phyloP scores from a whole-genome alignment of 1,140 invertebrate species.

The Melipona quadrifasciata region DNA sequence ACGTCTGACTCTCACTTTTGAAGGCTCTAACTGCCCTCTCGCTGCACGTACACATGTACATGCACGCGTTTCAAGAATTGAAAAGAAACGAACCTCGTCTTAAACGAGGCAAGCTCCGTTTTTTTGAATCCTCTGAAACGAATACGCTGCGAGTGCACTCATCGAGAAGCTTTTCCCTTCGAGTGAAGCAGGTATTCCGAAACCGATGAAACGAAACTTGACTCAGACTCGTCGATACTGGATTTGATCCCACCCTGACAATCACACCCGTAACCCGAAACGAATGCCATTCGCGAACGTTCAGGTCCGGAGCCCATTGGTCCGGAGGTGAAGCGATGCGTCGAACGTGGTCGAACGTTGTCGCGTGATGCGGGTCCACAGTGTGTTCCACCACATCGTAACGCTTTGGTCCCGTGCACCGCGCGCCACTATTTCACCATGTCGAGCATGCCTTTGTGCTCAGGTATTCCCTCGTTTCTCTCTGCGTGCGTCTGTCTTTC shows the following conservation, averaged over 20 bases:
- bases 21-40: too few relatives aligned
- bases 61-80: too few relatives aligned
- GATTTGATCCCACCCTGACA: not conserved
- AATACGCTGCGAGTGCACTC: too few relatives aligned
- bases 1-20: too few relatives aligned
- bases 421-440: constrained; percentile 20
- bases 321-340: not conserved
- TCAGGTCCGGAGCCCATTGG: not conserved
- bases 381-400: not conserved
- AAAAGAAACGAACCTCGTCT: too few relatives aligned
- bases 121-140: too few relatives aligned
- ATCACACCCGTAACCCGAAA: constrained; percentile 44
- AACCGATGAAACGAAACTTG: too few relatives aligned
- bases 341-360: not conserved
- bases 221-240: too few relatives aligned
- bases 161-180: too few relatives aligned
- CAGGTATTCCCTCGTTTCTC: constrained; percentile 15
- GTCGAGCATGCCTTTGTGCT: constrained; percentile 54
- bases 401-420: not conserved
- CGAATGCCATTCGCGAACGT: constrained; percentile 45
- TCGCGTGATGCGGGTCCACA: constrained; percentile 17
- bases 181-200: too few relatives aligned
- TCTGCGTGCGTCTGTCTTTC: not conserved
- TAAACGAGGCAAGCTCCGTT: too few relatives aligned
- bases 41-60: too few relatives aligned